Evolutionary conservation across 2,797 vertebrate species (phyloP).

Genomic region (Halcyon smyrnensis): DNA sequence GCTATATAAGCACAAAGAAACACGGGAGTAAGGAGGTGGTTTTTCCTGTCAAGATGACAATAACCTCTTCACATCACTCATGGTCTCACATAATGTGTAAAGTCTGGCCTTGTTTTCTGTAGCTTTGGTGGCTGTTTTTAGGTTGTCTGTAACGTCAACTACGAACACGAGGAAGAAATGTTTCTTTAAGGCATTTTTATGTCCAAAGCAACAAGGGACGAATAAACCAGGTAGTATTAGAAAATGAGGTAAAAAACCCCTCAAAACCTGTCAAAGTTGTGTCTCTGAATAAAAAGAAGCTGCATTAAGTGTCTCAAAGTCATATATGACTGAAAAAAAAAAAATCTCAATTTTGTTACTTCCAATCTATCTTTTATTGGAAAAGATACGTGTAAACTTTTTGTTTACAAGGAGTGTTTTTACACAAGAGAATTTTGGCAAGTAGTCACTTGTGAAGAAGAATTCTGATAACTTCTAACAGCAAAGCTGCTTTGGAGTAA

Average conservation of each 20-base stretch:
- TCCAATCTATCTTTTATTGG: background rate
- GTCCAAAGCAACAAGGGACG: background rate
- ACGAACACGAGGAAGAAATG: background rate
- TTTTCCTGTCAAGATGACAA: background rate
- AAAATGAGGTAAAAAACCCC: background rate
- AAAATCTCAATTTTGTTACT: background rate
- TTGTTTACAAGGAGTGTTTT: background rate
- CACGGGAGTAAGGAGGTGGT: background rate
- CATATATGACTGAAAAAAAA: background rate
- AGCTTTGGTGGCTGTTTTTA: background rate
- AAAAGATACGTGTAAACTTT: fast-evolving
- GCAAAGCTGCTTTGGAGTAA: background rate
- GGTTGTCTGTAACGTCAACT: background rate
- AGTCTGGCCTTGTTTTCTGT: background rate
- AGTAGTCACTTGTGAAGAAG: background rate
- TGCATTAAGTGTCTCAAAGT: background rate
- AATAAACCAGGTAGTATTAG: background rate
- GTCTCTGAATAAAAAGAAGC: background rate
- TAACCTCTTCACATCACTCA: background rate
- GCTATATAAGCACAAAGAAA: background rate
- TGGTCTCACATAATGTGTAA: background rate
- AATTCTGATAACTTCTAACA: background rate
- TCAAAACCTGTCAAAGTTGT: too few species aligned
- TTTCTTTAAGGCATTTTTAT: background rate
- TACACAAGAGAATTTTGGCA: background rate